Evolutionary conservation across 2,888 invertebrate genomes (phyloP), one percentile per base, ranked within the genome.

Genomic region (Theodoxus fluviatilis): DNA sequence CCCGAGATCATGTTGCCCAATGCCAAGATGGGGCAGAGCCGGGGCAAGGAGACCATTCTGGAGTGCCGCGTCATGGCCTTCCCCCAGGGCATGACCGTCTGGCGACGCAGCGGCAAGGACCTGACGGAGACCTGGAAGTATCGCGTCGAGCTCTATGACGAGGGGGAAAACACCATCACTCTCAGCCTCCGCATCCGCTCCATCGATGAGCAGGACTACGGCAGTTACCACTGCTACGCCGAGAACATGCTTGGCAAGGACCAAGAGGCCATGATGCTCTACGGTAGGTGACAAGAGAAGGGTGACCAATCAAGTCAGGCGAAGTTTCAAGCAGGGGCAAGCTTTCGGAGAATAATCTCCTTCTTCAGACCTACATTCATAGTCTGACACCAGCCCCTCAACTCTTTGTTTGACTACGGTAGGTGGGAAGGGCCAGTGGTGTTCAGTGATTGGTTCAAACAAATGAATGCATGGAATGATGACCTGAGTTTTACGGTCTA

Each of bases 41-140:
- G 74, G 52, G 83, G 84, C 18, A 80, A 79, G 70, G 81, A 82
- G 49, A 86, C 86, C 0, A 85, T 85, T 25, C 76, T 86, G 47
- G 84, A 85, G 69, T 86, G 86, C 71, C 69, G 76, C 40, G 81
- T 86, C 40, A 81, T 83, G 4, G 85, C 85, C 1, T 81, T 80
- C 69, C 86, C 86, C 0, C 81, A 81, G 33, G 80, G 77, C 3
- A 74, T 78, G 43, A 83, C 79, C 69, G 79, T 79, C 25, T 86
- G 86, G 86, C 75, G 76, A 68, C 74, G 77, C 37, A 71, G 78
- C 22, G 80, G 80, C 12, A 71, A 70, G 4, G 77, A 79, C 49
- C 80, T 85, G 31, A 74, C 71, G 57, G 37, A 57, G 9, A 80
- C 78, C 63, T 72, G 72, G 37, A 83, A 83, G 72, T 82, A 83